Percentiles rank a stretch among this genome's conserved stretches.
phyloP scores from a whole-genome alignment of 2,797 vertebrate species.

The Oreortyx pictus region DNA sequence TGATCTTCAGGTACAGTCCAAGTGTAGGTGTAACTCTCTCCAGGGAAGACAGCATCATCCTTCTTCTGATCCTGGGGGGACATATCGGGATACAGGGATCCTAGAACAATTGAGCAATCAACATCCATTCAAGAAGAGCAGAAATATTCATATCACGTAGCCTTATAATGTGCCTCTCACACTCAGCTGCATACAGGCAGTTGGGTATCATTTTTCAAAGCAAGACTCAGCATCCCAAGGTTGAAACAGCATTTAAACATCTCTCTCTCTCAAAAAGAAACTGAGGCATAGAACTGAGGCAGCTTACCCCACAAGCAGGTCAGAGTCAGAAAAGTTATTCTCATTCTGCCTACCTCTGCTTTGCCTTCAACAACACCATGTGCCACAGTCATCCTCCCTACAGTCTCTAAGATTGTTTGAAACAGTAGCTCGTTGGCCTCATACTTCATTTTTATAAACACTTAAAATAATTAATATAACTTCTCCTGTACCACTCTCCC shows the following conservation, averaged over 20 bases:
- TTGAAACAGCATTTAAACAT: neutral
- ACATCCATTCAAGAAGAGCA: constrained; percentile 28
- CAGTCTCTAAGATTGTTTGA: neutral
- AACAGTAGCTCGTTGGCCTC: neutral
- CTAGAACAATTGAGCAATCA: constrained; percentile 74
- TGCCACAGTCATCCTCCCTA: neutral
- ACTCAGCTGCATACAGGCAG: neutral
- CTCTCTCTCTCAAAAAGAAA: neutral
- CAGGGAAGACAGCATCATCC: constrained; percentile 82
- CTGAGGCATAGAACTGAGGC: neutral
- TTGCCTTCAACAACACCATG: neutral
- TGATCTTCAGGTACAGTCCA: constrained; percentile 83
- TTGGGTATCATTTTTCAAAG: neutral
- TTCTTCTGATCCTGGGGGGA: constrained; percentile 79
- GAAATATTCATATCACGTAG: neutral
- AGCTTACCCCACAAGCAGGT: neutral
- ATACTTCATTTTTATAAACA: neutral
- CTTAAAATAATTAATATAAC: neutral
- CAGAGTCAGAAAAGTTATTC: neutral
- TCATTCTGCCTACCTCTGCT: neutral
- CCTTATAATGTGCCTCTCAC: neutral
- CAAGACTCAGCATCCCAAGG: neutral
- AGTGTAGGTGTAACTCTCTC: constrained; percentile 79
- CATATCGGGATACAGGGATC: constrained; percentile 84
- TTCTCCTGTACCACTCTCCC: neutral